Evolutionary conservation across 2,113 vertebrate species (phyloP).

Genomic region (Syrrhaptes paradoxus): DNA sequence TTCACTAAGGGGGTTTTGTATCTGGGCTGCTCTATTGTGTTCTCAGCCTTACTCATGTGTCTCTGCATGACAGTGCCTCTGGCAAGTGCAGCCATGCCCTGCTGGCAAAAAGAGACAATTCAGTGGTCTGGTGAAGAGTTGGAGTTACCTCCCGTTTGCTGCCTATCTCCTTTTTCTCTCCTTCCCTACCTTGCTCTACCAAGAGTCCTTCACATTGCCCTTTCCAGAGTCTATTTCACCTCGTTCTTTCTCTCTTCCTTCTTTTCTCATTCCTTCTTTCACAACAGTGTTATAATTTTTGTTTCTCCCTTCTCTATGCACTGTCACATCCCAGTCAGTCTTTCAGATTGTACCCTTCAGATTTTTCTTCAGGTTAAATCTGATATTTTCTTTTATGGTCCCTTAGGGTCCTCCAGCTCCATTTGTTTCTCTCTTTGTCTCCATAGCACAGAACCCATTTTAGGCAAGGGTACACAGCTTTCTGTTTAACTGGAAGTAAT

Average conservation of each 20-base stretch:
- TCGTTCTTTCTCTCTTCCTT: background rate
- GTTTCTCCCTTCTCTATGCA: background rate
- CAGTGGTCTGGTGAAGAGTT: background rate
- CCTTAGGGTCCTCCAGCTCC: background rate
- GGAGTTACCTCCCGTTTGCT: background rate
- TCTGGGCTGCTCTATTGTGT: background rate
- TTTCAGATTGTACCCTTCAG: background rate
- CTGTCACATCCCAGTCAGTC: background rate
- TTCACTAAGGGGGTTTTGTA: background rate
- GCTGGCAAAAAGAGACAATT: background rate
- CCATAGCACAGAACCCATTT: background rate
- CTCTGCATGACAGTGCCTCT: background rate
- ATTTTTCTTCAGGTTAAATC: background rate
- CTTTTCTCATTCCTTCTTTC: background rate
- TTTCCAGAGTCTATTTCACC: background rate
- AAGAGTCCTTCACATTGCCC: background rate
- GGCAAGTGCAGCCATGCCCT: background rate
- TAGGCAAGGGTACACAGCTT: background rate
- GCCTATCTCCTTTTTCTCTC: background rate
- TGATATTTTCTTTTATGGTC: background rate
- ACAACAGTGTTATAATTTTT: background rate
- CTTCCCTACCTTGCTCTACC: background rate
- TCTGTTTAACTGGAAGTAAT: background rate
- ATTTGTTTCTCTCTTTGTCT: background rate
- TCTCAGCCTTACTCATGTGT: background rate